A percentile compares a stretch with the other conserved stretches of the same genome.
Evolutionary conservation across 2,888 invertebrate species (phyloP).

Genomic region (Sphinx pinastri): DNA sequence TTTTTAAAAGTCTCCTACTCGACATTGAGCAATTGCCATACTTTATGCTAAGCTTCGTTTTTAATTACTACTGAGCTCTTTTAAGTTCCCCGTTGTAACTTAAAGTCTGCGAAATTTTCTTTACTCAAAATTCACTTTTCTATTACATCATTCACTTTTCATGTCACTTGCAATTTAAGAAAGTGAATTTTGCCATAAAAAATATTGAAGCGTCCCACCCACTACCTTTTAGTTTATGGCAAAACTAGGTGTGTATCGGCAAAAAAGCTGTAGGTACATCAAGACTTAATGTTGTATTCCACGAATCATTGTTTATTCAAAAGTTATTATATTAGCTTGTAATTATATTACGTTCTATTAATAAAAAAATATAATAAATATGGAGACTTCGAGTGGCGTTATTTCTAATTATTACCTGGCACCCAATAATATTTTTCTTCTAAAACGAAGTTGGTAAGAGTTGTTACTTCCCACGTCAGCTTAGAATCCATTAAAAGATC

Average conservation of each 20-base stretch:
- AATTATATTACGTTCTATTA: too few species aligned
- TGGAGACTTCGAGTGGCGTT: neutral
- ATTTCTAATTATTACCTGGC: too few species aligned
- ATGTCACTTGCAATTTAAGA: neutral
- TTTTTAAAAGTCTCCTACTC: conserved; percentile 58
- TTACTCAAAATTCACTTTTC: conserved; percentile 41
- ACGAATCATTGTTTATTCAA: neutral
- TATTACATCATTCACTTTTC: conserved; percentile 17
- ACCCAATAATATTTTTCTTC: too few species aligned
- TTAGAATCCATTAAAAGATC: too few species aligned
- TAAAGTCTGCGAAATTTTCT: conserved; percentile 55
- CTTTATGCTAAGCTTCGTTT: conserved; percentile 72
- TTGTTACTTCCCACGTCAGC: too few species aligned
- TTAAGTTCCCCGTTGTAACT: conserved; percentile 55
- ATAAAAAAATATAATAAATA: neutral
- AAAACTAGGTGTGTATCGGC: neutral
- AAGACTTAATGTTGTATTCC: neutral
- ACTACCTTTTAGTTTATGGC: neutral
- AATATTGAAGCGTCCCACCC: neutral
- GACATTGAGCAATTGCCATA: conserved; percentile 76
- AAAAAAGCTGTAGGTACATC: neutral
- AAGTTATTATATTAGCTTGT: too few species aligned
- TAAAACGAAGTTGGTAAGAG: too few species aligned
- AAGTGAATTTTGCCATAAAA: neutral
- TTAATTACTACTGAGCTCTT: conserved; percentile 75